Evolutionary conservation across 2,888 invertebrate genomes (phyloP).

Genomic region (Oxytorus armatus): DNA sequence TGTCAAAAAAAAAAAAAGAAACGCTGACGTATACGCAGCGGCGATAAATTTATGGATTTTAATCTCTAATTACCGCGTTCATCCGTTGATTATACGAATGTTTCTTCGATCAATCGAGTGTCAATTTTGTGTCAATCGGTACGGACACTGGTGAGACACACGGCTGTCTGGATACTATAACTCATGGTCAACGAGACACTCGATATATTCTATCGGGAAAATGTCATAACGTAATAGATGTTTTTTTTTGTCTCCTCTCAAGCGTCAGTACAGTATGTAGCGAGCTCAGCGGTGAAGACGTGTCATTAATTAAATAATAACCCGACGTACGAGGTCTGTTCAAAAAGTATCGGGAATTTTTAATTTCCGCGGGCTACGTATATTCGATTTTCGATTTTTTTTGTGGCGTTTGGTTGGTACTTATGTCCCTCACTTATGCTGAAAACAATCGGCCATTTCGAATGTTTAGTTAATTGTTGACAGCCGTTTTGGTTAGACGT

Average conservation of each 20-base stretch:
- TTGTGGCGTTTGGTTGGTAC: too few relatives aligned
- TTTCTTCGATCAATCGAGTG: constrained; percentile 40
- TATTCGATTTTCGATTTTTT: too few relatives aligned
- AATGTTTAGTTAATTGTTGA: too few relatives aligned
- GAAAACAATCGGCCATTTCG: too few relatives aligned
- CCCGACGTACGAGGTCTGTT: too few relatives aligned
- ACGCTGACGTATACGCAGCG: background rate
- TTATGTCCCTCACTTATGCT: too few relatives aligned
- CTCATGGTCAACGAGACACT: background rate
- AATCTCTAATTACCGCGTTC: background rate
- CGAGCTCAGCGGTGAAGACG: constrained; percentile 54
- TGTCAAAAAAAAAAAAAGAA: background rate
- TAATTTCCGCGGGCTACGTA: too few relatives aligned
- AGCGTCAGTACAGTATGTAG: too few relatives aligned
- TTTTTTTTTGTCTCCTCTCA: too few relatives aligned
- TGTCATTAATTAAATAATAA: constrained; percentile 63
- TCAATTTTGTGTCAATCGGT: background rate
- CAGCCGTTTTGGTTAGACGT: too few relatives aligned
- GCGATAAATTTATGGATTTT: background rate
- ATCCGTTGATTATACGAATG: constrained; percentile 40
- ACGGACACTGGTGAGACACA: background rate
- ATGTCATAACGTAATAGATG: background rate
- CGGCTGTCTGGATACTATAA: background rate
- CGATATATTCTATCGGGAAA: constrained; percentile 29
- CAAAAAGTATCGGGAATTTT: too few relatives aligned